Conservation (phyloP, 1,140 invertebrate genomes). For the Thereuonema tuberculata region DNA sequence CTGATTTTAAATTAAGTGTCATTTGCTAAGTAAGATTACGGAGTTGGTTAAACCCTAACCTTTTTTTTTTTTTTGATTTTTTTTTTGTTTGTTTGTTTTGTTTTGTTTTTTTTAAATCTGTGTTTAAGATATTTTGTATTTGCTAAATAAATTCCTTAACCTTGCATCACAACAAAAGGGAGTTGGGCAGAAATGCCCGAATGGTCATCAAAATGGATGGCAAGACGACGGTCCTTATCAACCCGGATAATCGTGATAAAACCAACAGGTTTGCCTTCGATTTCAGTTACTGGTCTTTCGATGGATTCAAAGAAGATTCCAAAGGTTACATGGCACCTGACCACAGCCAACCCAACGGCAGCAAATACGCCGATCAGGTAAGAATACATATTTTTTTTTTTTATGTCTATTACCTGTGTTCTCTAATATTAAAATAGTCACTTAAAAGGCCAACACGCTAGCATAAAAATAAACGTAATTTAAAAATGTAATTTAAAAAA, state of each 20-base stretch:
- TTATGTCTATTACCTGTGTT: too few relatives aligned
- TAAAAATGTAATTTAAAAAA: too few relatives aligned
- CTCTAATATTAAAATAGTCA: too few relatives aligned
- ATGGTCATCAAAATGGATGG: constrained; percentile 42
- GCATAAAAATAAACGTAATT: too few relatives aligned
- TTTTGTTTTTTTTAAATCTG: not conserved
- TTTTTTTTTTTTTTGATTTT: too few relatives aligned
- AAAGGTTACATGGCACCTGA: constrained; percentile 38
- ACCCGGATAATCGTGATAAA: constrained; percentile 36
- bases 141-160: constrained; percentile 27
- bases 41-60: too few relatives aligned
- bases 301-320: constrained; percentile 36
- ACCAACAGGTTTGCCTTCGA: constrained; percentile 43
- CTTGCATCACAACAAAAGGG: constrained; percentile 10
- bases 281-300: constrained; percentile 48
- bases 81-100: not conserved
- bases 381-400: constrained; percentile 9
- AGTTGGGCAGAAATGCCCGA: constrained; percentile 35
- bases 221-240: constrained; percentile 36
- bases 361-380: constrained; percentile 41
- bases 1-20: too few relatives aligned
- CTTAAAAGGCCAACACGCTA: too few relatives aligned
- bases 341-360: constrained; percentile 29
- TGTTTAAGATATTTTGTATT: not conserved
- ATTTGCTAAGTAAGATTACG: too few relatives aligned